Percentiles rank a stretch among this genome's conserved stretches.
Evolutionary conservation across 2,113 vertebrate species (phyloP).

Genomic region (Periophthalmodon schlosseri): DNA sequence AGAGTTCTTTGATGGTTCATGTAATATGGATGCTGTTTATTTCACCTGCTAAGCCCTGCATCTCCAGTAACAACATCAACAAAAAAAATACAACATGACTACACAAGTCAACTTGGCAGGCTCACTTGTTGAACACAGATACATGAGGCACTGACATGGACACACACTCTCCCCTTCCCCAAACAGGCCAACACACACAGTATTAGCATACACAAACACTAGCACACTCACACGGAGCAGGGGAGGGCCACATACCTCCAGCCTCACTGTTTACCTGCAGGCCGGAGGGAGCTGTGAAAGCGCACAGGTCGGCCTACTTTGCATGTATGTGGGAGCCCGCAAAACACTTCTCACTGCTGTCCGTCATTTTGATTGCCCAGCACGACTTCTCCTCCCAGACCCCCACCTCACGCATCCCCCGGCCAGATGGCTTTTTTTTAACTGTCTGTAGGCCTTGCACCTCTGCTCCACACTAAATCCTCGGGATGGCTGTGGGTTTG

Average conservation of each 20-base stretch:
- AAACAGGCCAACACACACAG: conserved; percentile 59
- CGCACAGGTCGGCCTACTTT: conserved; percentile 91
- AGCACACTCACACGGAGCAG: conserved; percentile 44
- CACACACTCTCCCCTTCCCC: conserved; percentile 37
- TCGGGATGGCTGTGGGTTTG: conserved; percentile 63
- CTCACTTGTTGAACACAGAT: conserved; percentile 45
- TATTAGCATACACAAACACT: conserved; percentile 71
- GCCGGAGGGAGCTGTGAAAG: conserved; percentile 89
- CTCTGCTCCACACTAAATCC: conserved; percentile 92
- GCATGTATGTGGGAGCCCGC: conserved; percentile 96
- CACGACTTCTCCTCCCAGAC: conserved; percentile 81
- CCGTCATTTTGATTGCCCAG: conserved; percentile 95
- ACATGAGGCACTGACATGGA: conserved; percentile 44
- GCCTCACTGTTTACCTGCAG: conserved; percentile 88
- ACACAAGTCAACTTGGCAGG: conserved; percentile 55
- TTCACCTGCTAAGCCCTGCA: conserved; percentile 66
- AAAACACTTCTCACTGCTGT: conserved; percentile 95
- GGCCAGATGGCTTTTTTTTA: conserved; percentile 94
- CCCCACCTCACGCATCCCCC: conserved; percentile 51
- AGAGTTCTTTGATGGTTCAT: conserved; percentile 57
- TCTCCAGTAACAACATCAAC: conserved; percentile 46
- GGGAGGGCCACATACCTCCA: conserved; percentile 63
- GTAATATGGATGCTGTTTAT: conserved; percentile 68
- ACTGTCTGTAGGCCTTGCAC: conserved; percentile 95
- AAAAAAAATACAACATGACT: conserved; percentile 32